Conservation (phyloP, 2,113 vertebrate genomes). For the Amphilophus citrinellus region DNA sequence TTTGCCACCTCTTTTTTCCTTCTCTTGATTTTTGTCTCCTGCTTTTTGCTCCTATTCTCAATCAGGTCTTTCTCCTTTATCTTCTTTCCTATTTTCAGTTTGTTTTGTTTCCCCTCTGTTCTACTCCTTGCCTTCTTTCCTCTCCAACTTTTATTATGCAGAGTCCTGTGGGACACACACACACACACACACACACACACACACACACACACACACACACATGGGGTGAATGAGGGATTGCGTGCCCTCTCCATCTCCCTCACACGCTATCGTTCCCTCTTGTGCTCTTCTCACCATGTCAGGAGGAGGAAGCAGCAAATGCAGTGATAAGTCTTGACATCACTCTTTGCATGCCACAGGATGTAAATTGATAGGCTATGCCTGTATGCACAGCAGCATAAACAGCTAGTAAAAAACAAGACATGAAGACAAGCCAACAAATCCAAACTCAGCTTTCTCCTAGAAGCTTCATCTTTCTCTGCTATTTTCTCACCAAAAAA, state of each 20-base stretch:
- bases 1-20: no score
- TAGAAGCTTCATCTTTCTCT: not conserved
- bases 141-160: conserved; percentile 4
- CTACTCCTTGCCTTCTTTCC: not conserved
- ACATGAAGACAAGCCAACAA: not conserved
- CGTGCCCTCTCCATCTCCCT: conserved; percentile 41
- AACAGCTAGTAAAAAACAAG: conserved; percentile 24
- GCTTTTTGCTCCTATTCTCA: not conserved
- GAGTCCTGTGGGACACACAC: not conserved
- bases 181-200: conserved; percentile 4
- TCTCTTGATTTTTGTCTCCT: no score
- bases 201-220: not conserved
- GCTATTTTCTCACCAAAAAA: not conserved
- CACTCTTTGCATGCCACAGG: conserved; percentile 39
- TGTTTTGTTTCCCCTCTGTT: no score
- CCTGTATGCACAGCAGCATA: conserved; percentile 9
- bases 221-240: not conserved
- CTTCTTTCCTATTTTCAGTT: not conserved
- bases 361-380: conserved; percentile 26
- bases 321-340: conserved; percentile 30
- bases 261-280: conserved; percentile 50
- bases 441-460: not conserved
- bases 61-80: not conserved
- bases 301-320: conserved; percentile 5
- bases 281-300: conserved; percentile 21